These are phyloP conservation scores for Napeogenes sylphis DNA, from an alignment of 2,888 invertebrate species.

Conservation along the genomic window DNA sequence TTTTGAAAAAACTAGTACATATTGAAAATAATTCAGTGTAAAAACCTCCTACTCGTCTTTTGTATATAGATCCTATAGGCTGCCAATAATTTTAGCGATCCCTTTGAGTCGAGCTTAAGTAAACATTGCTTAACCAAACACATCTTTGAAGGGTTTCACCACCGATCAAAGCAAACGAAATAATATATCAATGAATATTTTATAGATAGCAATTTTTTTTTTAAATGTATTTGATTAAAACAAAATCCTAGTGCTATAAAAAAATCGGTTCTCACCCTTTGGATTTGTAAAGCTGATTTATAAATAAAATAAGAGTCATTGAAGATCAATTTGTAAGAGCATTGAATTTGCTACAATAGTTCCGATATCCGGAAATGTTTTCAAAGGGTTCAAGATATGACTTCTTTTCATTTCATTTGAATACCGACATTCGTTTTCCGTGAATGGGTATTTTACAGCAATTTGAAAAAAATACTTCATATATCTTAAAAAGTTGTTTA, in stretches of 20 bases:
- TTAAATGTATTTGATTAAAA: too few species aligned
- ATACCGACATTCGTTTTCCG: neutral
- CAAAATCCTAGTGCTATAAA: neutral
- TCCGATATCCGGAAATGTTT: conserved; percentile 4
- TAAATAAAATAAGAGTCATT: neutral
- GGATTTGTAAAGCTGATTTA: neutral
- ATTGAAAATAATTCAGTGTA: too few species aligned
- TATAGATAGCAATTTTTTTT: neutral
- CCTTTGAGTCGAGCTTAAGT: neutral
- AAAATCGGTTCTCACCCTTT: neutral
- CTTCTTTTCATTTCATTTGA: conserved; percentile 3
- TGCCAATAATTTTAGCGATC: conserved; percentile 4
- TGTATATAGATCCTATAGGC: neutral
- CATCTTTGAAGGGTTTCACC: neutral
- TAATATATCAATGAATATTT: neutral
- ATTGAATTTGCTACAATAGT: conserved; percentile 5
- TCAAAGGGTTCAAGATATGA: neutral
- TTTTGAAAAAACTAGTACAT: too few species aligned
- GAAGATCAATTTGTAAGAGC: neutral
- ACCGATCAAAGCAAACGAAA: conserved; percentile 4
- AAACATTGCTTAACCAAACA: conserved; percentile 4
- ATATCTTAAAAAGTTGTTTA: neutral
- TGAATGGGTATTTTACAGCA: neutral
- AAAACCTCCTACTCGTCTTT: neutral
- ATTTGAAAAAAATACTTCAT: neutral